Evolutionary conservation across 1,140 invertebrate species (phyloP).

Genomic region (Neotoxoptera formosana): DNA sequence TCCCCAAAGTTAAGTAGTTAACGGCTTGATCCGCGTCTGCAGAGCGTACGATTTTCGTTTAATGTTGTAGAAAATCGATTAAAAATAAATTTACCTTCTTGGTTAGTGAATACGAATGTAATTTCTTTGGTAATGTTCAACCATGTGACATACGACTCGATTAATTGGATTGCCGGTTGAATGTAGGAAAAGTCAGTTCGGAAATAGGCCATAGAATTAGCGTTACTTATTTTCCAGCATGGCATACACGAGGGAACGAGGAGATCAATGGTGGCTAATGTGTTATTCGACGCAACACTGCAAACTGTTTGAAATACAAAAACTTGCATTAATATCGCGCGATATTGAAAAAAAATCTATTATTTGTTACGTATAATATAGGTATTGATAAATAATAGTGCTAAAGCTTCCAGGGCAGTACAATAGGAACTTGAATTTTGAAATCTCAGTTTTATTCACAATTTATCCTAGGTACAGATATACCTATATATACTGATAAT

Average conservation of each 20-base stretch:
- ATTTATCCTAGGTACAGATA: background rate
- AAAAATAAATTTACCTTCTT: slow-evolving; percentile 52
- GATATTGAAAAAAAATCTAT: background rate
- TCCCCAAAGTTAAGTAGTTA: slow-evolving; percentile 34
- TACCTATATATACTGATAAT: background rate
- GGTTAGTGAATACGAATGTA: slow-evolving; percentile 52
- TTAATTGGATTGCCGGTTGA: background rate
- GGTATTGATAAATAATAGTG: background rate
- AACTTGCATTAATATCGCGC: background rate
- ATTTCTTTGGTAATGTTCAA: slow-evolving; percentile 51
- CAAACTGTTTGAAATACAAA: slow-evolving; percentile 26
- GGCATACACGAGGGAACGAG: background rate
- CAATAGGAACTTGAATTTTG: background rate
- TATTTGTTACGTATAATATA: background rate
- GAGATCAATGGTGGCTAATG: slow-evolving; percentile 13
- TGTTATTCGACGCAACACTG: background rate
- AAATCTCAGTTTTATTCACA: background rate
- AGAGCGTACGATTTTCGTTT: background rate
- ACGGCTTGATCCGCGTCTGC: background rate
- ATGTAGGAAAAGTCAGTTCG: slow-evolving; percentile 40
- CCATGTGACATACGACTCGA: slow-evolving; percentile 41
- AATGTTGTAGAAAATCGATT: background rate
- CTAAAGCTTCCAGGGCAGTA: background rate
- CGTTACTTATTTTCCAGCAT: slow-evolving; percentile 32
- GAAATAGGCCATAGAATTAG: slow-evolving; percentile 27